Conservation (phyloP, 2,113 vertebrate genomes). For the Nestor notabilis region DNA sequence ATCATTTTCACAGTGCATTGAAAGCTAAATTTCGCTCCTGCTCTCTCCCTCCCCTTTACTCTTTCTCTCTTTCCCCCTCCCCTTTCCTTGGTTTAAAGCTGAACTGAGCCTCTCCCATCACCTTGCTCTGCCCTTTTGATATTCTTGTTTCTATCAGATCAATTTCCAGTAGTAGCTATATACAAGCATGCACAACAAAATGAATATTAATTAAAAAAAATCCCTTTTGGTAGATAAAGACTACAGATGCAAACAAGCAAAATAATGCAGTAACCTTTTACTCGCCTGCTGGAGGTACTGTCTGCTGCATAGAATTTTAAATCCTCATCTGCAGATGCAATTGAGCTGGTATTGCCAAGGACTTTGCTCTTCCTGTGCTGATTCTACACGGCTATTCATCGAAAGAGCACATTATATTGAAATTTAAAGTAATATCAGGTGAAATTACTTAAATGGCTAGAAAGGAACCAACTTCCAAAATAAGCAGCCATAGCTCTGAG, state of each 20-base stretch:
- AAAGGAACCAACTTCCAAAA: slow-evolving; percentile 64
- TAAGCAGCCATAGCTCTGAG: slow-evolving; percentile 36
- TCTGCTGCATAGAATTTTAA: slow-evolving; percentile 83
- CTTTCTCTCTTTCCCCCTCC: not conserved
- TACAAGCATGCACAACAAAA: slow-evolving; percentile 65
- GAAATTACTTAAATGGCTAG: slow-evolving; percentile 64
- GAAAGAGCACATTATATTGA: slow-evolving; percentile 57
- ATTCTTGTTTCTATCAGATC: slow-evolving; percentile 68
- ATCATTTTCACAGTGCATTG: slow-evolving; percentile 23
- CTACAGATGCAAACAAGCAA: slow-evolving; percentile 76
- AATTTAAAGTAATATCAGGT: slow-evolving; percentile 67
- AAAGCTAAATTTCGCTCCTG: slow-evolving; percentile 49
- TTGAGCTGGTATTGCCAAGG: slow-evolving; percentile 77
- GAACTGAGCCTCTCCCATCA: slow-evolving; percentile 70
- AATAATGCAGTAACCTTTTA: slow-evolving; percentile 83
- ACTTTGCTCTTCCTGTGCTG: slow-evolving; percentile 72
- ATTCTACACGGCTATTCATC: slow-evolving; percentile 70
- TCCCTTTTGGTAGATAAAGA: slow-evolving; percentile 57
- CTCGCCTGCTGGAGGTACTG: slow-evolving; percentile 82
- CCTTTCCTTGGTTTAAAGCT: slow-evolving; percentile 53
- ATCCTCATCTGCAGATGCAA: slow-evolving; percentile 83
- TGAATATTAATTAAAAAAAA: not conserved
- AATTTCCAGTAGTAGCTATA: slow-evolving; percentile 63
- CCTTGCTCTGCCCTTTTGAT: slow-evolving; percentile 77
- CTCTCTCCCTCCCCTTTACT: slow-evolving; percentile 22